Evolutionary conservation across 35 echinoderm and acorn worm genomes (phyloP).

Genomic region (Chiridota heheva): DNA sequence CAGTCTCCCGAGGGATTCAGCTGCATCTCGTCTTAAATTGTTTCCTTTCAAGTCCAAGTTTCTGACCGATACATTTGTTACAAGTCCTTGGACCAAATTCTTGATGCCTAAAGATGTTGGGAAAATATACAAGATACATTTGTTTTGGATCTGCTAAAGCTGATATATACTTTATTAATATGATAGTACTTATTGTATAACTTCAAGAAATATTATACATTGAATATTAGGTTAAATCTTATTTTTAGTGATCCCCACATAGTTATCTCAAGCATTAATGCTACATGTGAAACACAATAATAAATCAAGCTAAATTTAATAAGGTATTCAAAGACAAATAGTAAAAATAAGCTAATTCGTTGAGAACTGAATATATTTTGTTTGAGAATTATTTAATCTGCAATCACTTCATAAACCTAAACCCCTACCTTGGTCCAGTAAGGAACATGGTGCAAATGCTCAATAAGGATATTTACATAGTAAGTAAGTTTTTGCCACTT

Average conservation of each 20-base stretch:
- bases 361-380: no score
- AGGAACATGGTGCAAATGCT: no score
- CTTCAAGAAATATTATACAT: not conserved
- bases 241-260: not conserved
- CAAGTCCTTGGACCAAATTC: slow-evolving; percentile 59
- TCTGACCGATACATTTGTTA: slow-evolving; percentile 64
- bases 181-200: not conserved
- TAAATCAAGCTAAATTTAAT: no score
- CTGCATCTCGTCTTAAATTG: slow-evolving; percentile 66
- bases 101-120: slow-evolving; percentile 59
- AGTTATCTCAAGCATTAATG: not conserved
- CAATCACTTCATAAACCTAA: no score
- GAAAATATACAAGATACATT: not conserved
- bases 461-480: no score
- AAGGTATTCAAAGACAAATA: no score
- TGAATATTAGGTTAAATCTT: not conserved
- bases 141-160: not conserved
- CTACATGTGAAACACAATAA: not conserved
- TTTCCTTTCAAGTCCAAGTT: slow-evolving; percentile 91
- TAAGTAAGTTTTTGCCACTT: no score
- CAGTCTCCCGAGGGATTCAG: slow-evolving; percentile 69
- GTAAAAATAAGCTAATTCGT: no score
- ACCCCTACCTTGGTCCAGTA: no score
- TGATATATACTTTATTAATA: not conserved
- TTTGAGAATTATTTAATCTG: no score